These are phyloP conservation scores for Andrena flavipes DNA, from an alignment of 2,888 invertebrate genomes.

Conservation along the genomic window DNA sequence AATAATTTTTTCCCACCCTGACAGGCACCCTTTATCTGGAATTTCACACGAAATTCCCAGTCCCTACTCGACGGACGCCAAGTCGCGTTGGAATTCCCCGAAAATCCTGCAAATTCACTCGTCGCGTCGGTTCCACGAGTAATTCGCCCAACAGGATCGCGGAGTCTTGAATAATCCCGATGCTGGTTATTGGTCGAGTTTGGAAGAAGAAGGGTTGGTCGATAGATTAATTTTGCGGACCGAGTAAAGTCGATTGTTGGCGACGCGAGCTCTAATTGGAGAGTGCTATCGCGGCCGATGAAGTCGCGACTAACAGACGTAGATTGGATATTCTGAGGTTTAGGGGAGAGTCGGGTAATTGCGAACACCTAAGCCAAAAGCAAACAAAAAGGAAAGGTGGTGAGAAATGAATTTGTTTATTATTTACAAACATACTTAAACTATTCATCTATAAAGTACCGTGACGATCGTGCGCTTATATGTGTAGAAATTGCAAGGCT, in stretches of 20 bases:
- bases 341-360: too few species aligned
- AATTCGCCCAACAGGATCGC: not conserved
- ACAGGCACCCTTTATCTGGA: not conserved
- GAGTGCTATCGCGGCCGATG: conserved; percentile 14
- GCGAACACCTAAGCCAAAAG: too few species aligned
- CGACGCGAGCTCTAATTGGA: conserved; percentile 7
- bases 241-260: not conserved
- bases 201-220: not conserved
- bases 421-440: too few species aligned
- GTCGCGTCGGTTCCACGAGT: not conserved
- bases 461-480: not conserved
- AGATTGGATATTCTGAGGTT: conserved; percentile 48
- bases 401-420: too few species aligned
- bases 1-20: conserved; percentile 11
- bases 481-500: conserved; percentile 47
- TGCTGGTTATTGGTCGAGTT: not conserved
- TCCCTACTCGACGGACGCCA: not conserved
- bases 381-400: too few species aligned
- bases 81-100: not conserved
- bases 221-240: not conserved
- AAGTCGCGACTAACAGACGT: conserved; percentile 25
- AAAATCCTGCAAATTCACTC: conserved; percentile 4
- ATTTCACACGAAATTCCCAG: conserved; percentile 1
- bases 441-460: too few species aligned
- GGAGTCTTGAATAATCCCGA: not conserved